Conservation (phyloP, 2,113 vertebrate genomes). For the Sylvietta virens region DNA sequence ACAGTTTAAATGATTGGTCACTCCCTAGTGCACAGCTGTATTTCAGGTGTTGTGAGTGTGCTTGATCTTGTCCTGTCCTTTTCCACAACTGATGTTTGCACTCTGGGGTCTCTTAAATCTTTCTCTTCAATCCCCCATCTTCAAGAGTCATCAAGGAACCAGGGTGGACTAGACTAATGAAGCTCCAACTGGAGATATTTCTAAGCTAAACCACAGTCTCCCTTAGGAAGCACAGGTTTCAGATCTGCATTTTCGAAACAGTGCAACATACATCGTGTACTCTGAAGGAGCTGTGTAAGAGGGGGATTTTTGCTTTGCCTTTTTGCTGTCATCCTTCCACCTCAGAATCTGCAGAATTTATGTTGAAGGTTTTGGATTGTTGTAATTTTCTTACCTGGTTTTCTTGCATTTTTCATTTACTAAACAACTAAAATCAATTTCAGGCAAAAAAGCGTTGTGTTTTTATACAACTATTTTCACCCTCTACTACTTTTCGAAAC, state of each 20-base stretch:
- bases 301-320: not conserved
- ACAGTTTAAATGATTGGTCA: constrained; percentile 59
- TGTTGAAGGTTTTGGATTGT: not conserved
- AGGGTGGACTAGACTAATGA: not conserved
- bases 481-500: not conserved
- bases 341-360: not conserved
- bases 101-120: constrained; percentile 23
- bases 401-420: not conserved
- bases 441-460: not conserved
- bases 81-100: not conserved
- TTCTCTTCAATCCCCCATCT: not conserved
- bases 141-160: not conserved
- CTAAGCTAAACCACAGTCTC: not conserved
- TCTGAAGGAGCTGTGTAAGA: not conserved
- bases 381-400: not conserved
- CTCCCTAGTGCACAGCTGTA: not conserved
- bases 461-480: not conserved
- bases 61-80: constrained; percentile 43
- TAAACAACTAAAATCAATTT: not conserved
- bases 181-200: not conserved
- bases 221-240: not conserved
- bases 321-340: not conserved
- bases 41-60: constrained; percentile 55
- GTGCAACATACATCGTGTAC: accelerated
- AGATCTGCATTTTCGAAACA: not conserved